These are phyloP conservation scores for Rhinella marina DNA, from an alignment of 2,797 vertebrate species.

Conservation along the genomic window DNA sequence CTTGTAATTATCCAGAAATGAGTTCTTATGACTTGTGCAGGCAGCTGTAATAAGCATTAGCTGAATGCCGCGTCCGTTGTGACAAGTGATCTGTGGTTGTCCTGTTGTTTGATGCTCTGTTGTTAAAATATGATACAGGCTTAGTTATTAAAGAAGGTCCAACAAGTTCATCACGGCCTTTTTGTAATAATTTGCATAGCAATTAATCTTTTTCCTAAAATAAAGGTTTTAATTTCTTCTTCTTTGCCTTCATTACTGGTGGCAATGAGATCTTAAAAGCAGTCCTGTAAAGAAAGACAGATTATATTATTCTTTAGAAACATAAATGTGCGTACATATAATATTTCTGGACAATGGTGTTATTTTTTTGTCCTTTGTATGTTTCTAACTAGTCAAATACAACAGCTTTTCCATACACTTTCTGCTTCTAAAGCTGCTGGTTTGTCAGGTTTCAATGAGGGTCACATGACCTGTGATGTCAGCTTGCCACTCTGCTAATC, in stretches of 20 bases:
- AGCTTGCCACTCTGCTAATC: no score
- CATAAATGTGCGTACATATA: background rate
- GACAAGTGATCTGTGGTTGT: background rate
- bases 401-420: no score
- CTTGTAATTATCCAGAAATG: background rate
- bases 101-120: background rate
- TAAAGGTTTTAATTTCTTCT: conserved; percentile 89
- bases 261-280: conserved; percentile 97
- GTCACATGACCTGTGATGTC: no score
- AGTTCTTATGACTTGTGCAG: background rate
- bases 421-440: no score
- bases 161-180: conserved; percentile 10
- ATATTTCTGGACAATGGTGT: no score
- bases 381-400: no score
- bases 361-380: no score
- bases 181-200: background rate
- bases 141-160: conserved; percentile 12
- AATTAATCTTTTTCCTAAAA: conserved; percentile 36
- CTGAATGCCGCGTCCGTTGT: conserved; percentile 12
- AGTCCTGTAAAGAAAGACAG: conserved; percentile 79
- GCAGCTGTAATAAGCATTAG: background rate
- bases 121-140: conserved; percentile 16
- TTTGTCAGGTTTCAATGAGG: no score
- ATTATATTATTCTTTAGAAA: no score
- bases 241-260: conserved; percentile 94